These are phyloP conservation scores for Phalacrocorax brasilianus DNA, from an alignment of 2,113 vertebrate genomes.

Conservation along the genomic window DNA sequence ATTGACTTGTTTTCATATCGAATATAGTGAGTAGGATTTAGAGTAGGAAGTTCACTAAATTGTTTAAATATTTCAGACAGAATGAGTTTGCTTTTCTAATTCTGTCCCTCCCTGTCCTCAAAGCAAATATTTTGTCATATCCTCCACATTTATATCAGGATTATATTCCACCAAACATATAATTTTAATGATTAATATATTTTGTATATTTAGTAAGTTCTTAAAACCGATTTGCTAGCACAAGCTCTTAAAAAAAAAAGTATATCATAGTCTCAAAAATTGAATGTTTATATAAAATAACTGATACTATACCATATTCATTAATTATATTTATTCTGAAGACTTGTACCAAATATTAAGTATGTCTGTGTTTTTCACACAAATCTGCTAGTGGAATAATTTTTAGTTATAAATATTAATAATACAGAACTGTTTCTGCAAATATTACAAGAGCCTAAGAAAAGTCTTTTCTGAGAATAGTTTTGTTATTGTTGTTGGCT, in stretches of 20 bases:
- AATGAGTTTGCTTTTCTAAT: slow-evolving; percentile 45
- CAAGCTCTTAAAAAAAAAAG: background rate
- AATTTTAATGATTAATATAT: background rate
- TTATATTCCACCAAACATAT: background rate
- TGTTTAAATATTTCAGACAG: slow-evolving; percentile 23
- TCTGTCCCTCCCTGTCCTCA: background rate
- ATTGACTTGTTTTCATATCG: slow-evolving; percentile 4
- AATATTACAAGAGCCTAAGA: background rate
- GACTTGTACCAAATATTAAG: background rate
- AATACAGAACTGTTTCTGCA: background rate
- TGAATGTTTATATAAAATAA: background rate
- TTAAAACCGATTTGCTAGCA: background rate
- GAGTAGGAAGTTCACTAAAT: slow-evolving; percentile 47
- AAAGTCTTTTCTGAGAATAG: background rate
- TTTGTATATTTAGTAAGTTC: background rate
- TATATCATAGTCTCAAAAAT: background rate
- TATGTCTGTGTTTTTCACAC: background rate
- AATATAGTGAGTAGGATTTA: background rate
- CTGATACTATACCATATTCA: background rate
- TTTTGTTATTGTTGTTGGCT: background rate
- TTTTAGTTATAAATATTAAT: slow-evolving; percentile 11
- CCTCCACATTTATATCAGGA: background rate
- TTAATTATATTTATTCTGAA: background rate
- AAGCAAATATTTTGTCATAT: background rate
- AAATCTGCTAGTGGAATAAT: background rate